Conservation (phyloP, 2,113 vertebrate genomes). For the Anas platyrhynchos region DNA sequence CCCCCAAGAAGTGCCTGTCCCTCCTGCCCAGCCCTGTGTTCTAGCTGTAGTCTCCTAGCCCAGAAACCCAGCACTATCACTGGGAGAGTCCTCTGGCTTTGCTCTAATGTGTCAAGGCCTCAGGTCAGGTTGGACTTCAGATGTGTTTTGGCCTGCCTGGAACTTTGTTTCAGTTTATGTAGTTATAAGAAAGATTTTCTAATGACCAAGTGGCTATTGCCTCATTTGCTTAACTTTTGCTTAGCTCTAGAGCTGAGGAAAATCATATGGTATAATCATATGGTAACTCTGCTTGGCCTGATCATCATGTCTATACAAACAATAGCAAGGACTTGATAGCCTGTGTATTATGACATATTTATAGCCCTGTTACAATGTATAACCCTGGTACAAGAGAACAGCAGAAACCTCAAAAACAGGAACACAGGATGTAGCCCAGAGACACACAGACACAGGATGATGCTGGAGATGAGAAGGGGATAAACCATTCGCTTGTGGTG, state of each 20-base stretch:
- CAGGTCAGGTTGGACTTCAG: not conserved
- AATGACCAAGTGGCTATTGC: not conserved
- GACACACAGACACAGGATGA: not conserved
- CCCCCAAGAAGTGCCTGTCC: not conserved
- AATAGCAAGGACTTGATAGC: not conserved
- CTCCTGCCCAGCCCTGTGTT: not conserved
- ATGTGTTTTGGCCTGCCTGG: not conserved
- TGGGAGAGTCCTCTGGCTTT: not conserved
- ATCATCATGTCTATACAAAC: not conserved
- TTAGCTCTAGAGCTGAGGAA: not conserved
- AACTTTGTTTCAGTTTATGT: not conserved
- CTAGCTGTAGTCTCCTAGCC: not conserved
- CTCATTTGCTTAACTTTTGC: not conserved
- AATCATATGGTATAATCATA: not conserved
- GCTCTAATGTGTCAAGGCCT: not conserved
- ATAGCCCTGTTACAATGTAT: not conserved
- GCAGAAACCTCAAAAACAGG: not conserved
- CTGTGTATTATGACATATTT: not conserved
- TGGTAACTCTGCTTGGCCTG: not conserved
- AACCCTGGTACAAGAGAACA: not conserved
- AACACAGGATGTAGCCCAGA: not conserved
- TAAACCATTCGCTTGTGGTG: fast-evolving
- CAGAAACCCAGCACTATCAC: not conserved
- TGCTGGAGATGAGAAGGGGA: not conserved
- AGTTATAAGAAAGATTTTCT: not conserved